Evolutionary conservation across 2,113 vertebrate genomes (phyloP), one percentile per base, ranked within the genome.

Genomic region (Onychorhynchus coronatus): DNA sequence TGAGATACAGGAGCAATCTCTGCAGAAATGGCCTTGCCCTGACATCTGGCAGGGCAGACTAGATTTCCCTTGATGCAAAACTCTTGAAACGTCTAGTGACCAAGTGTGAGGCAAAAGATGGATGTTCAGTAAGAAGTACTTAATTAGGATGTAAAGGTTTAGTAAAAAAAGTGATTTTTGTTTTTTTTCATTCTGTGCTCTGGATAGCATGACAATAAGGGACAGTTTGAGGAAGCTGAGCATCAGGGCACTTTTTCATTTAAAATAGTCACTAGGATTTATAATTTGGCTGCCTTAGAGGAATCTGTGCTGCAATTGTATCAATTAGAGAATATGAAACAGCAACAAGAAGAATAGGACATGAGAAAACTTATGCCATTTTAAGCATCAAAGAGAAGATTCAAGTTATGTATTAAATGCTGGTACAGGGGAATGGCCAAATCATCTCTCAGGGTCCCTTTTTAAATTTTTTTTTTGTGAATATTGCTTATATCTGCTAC

Each of bases 61-160:
- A 23, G 62, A 56, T 93, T 91, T 89, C 66, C 82, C 39, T 71
- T 76, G 30, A 61, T 82, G 28, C 15, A 74, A 93, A 93, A 84
- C 8, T 77, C 50, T 71, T 70, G 70, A 92, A 91, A 67, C 18
- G 62, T 73, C 50, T 80, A 42, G 49, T 3, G 4, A 55, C 21
- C 39, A 86, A 33, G 42, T 84, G 15, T 78, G 33, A 67, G 17
- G 55, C 18, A 71, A 74, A 95, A 94, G 68, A 74, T 66, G 24
- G 55, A 80, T 79, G 37, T 78, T 94, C 77, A 68, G 12, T 46
- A 71, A 87, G 50, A 91, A 77, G 14, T 35, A 33, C 23, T 70
- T 95, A 77, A 91, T 85, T 89, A 91, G 39, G 42, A 85, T 80
- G 46, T n/a, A 53, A 93, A 82, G 41, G 12, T 89, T 93, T 66